Evolutionary conservation across 2,888 invertebrate species (phyloP).

Genomic region (Galeopsomyia nigrocyanea): DNA sequence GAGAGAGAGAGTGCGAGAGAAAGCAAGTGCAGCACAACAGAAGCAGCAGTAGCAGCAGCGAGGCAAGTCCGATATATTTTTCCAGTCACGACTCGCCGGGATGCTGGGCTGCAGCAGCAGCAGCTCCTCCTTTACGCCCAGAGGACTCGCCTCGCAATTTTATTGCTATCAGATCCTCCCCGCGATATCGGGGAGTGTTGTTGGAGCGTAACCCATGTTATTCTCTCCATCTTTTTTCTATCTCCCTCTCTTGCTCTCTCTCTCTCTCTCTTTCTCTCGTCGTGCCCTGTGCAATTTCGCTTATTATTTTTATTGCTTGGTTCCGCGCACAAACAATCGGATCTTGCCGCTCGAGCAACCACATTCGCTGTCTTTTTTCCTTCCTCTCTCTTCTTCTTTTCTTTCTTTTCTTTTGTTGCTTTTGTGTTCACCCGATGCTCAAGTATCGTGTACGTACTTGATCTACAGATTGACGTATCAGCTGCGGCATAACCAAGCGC

Average conservation of each 20-base stretch:
- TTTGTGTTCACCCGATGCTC: neutral
- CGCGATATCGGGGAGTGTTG: conserved; percentile 17
- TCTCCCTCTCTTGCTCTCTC: neutral
- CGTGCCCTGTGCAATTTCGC: neutral
- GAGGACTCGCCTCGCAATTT: conserved; percentile 32
- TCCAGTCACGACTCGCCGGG: conserved; percentile 35
- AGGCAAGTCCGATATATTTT: conserved; percentile 36
- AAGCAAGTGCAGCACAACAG: neutral
- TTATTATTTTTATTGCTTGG: conserved; percentile 38
- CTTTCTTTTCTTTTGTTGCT: neutral
- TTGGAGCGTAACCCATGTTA: neutral
- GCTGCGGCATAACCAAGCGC: neutral
- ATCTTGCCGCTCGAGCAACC: too few species aligned
- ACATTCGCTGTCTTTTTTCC: neutral
- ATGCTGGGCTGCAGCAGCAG: neutral
- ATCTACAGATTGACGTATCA: neutral
- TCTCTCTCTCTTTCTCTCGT: neutral
- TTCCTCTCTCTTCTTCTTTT: neutral
- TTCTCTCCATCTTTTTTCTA: neutral
- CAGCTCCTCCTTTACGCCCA: conserved; percentile 10
- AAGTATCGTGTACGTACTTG: neutral
- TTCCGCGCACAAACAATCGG: too few species aligned
- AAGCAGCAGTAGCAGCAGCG: neutral
- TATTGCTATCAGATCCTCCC: conserved; percentile 41
- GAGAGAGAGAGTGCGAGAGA: neutral